A percentile compares a stretch with the other conserved stretches of the same genome.
Evolutionary conservation across 1,140 invertebrate species (phyloP).

Genomic region (Achatina immaculata): DNA sequence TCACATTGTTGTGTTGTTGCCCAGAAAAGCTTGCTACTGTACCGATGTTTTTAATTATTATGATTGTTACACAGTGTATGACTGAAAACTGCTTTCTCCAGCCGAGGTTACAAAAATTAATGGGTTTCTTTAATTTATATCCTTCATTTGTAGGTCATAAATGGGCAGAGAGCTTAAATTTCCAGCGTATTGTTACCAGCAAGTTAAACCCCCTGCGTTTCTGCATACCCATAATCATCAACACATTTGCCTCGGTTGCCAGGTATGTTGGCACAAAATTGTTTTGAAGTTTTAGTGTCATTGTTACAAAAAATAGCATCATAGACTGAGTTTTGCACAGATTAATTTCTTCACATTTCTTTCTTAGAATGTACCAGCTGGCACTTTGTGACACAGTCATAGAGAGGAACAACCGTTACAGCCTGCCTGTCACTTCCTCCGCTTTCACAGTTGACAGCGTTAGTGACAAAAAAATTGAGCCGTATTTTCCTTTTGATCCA

Average conservation of each 20-base stretch:
- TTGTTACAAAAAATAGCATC: no score
- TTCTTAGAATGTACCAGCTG: conserved; percentile 84
- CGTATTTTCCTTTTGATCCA: conserved; percentile 87
- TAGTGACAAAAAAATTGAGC: conserved; percentile 73
- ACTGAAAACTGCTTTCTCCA: no score
- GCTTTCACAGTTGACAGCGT: conserved; percentile 22
- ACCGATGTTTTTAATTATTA: no score
- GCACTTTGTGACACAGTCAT: conserved; percentile 93
- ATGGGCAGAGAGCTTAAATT: conserved; percentile 84
- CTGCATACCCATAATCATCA: conserved; percentile 82
- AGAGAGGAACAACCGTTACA: conserved; percentile 83
- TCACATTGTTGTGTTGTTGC: no score
- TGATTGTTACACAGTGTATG: no score
- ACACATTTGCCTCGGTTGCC: conserved; percentile 81
- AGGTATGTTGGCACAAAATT: conserved; percentile 35
- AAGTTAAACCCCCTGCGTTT: conserved; percentile 87
- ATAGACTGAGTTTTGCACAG: no score
- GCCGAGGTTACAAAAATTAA: no score
- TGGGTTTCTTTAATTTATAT: no score
- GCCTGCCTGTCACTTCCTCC: conserved; percentile 72
- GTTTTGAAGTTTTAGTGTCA: no score
- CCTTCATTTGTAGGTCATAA: conserved; percentile 79
- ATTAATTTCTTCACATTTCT: no score
- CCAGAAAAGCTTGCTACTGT: no score
- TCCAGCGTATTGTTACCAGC: conserved; percentile 86